Conservation (phyloP, 2,113 vertebrate species). For the Puma concolor region DNA sequence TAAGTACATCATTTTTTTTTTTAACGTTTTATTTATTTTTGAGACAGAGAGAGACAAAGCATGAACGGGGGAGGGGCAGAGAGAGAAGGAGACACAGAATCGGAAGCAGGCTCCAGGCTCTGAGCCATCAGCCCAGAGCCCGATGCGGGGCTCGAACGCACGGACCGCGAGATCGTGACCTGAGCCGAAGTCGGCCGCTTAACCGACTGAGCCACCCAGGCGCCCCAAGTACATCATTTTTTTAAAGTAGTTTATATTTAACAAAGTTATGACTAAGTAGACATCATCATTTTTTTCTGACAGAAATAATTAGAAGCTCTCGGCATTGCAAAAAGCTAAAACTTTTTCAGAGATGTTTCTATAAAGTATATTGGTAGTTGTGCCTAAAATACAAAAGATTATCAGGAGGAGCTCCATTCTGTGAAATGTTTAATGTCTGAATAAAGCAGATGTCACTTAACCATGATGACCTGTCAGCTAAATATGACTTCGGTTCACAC, state of each 20-base stretch:
- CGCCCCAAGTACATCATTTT: conserved; percentile 1
- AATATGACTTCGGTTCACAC: not conserved
- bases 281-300: not conserved
- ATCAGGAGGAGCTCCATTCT: conserved; percentile 43
- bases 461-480: not conserved
- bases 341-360: conserved; percentile 62
- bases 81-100: too few relatives aligned
- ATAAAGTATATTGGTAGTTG: conserved; percentile 48
- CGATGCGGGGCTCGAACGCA: too few relatives aligned
- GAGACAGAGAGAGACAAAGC: too few relatives aligned
- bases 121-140: too few relatives aligned
- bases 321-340: conserved; percentile 67
- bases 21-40: too few relatives aligned
- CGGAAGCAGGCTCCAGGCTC: too few relatives aligned
- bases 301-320: conserved; percentile 67
- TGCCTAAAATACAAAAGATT: conserved; percentile 61
- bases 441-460: not conserved
- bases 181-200: too few relatives aligned
- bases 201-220: too few relatives aligned
- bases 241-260: conserved; percentile 44
- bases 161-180: too few relatives aligned
- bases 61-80: too few relatives aligned
- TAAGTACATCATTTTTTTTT: conserved; percentile 19
- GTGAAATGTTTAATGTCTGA: not conserved
- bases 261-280: conserved; percentile 52